Evolutionary conservation across 2,888 invertebrate species (phyloP).

Genomic region (Torymus tubicola): DNA sequence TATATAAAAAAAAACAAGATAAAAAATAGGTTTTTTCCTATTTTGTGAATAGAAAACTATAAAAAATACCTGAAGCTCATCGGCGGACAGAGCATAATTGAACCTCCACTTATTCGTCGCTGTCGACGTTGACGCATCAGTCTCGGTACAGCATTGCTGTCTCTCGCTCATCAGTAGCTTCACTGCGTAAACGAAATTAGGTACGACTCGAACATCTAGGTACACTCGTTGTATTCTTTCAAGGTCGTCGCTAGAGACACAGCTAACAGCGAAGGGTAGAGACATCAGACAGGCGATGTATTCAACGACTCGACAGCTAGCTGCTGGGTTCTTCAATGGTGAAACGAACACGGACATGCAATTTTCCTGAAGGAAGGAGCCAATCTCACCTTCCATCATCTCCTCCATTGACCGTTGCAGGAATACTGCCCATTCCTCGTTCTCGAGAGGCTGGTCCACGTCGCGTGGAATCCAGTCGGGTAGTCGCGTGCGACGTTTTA

Average conservation of each 20-base stretch:
- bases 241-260: conserved; percentile 64
- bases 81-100: conserved; percentile 77
- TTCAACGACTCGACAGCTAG: conserved; percentile 81
- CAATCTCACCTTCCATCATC: conserved; percentile 87
- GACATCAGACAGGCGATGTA: conserved; percentile 82
- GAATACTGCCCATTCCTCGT: conserved; percentile 92
- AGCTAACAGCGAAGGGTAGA: conserved; percentile 80
- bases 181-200: conserved; percentile 88
- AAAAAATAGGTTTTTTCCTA: too few species aligned
- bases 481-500: conserved; percentile 57
- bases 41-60: background rate
- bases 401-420: conserved; percentile 89
- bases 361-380: conserved; percentile 82
- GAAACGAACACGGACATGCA: conserved; percentile 81
- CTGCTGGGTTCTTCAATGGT: conserved; percentile 81
- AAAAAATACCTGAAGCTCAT: conserved; percentile 78
- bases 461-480: conserved; percentile 69
- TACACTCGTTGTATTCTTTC: conserved; percentile 83
- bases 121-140: conserved; percentile 55
- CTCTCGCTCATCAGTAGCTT: conserved; percentile 80
- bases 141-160: conserved; percentile 55
- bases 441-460: conserved; percentile 82
- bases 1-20: background rate
- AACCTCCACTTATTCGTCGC: conserved; percentile 61
- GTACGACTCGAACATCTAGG: conserved; percentile 87